These are phyloP conservation scores for Harmothoe impar DNA, from an alignment of 2,888 invertebrate genomes.

Conservation along the genomic window DNA sequence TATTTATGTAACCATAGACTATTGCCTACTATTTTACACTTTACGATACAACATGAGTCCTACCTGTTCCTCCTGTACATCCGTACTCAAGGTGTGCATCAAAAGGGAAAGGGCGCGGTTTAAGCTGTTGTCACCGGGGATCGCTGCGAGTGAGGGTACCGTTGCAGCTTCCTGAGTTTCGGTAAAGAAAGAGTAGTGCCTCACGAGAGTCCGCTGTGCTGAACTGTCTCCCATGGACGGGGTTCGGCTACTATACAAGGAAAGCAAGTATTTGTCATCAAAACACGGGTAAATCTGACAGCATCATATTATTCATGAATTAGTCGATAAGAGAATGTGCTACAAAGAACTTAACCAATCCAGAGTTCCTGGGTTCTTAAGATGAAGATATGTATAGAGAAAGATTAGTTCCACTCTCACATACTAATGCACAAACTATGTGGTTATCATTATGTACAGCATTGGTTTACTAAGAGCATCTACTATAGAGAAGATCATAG, in stretches of 20 bases:
- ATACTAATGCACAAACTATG: neutral
- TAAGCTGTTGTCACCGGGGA: constrained; percentile 48
- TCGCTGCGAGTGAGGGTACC: neutral
- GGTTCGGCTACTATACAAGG: neutral
- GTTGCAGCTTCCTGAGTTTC: constrained; percentile 2
- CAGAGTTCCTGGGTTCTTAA: no score
- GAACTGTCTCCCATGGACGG: neutral
- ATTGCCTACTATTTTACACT: no score
- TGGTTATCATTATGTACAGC: neutral
- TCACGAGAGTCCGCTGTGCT: constrained; percentile 60
- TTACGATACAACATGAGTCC: neutral
- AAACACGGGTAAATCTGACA: no score
- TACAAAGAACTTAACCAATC: no score
- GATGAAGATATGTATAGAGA: no score
- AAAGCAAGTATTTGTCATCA: neutral
- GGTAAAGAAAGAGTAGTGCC: constrained; percentile 65
- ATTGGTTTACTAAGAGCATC: no score
- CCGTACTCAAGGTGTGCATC: constrained; percentile 48
- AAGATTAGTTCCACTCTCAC: no score
- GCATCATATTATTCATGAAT: no score
- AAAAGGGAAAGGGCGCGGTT: constrained; percentile 60
- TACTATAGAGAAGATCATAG: no score
- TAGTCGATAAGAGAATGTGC: no score
- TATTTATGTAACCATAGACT: no score
- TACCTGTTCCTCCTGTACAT: constrained; percentile 61